Base-by-base conservation (phyloP, 1,140 invertebrate genomes). In the Apis dorsata region DNA sequence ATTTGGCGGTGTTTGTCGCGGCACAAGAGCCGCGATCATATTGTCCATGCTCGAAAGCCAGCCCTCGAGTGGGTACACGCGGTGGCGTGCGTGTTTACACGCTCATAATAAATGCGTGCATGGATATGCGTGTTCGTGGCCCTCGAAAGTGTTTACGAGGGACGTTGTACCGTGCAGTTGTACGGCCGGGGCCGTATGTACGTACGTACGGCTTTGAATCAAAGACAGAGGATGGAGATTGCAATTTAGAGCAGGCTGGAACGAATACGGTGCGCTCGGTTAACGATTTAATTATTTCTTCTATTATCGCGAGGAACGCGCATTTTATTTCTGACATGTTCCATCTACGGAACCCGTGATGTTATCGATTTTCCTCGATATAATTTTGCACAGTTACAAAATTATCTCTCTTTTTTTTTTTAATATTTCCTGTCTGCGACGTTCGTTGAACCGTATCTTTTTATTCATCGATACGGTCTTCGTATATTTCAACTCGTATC, bases 91-190 rank as follows among this genome's bases (percentile, higher is more conserved):
- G 55, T 65, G 79, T 76, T 76, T 84, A 81, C 83, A 65, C 72
- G 65, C 53, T 63, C 68, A 71, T 85, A 85, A 85, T 81, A 85
- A 85, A 85, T 85, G 72, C 72, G 73, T 71, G 76, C 81, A 69
- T 24, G 63, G 62, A 69, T 81, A 81, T 51, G 72, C 80, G 72
- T 81, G 80, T 76, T 57, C 19, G 57, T 51, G 19, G 13, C 49
- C 34, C 73, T 87, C 74, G 65, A 81, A 60, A 87, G 34, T 87
- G 74, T 65, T 71, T 86, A 85, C 66, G 83, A 81, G 79, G 68
- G 51, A 81, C 79, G 44, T 71, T 77, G 75, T 78, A 78, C 77
- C 49, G 34, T 59, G 44, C 49, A n/a, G 19, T 34, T 44, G 34
- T 44, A 7, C 4, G 44, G 53, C 13, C 63, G n/a, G 51, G 34